Conservation (phyloP, 2,113 vertebrate genomes). For the Fukomys damarensis region DNA sequence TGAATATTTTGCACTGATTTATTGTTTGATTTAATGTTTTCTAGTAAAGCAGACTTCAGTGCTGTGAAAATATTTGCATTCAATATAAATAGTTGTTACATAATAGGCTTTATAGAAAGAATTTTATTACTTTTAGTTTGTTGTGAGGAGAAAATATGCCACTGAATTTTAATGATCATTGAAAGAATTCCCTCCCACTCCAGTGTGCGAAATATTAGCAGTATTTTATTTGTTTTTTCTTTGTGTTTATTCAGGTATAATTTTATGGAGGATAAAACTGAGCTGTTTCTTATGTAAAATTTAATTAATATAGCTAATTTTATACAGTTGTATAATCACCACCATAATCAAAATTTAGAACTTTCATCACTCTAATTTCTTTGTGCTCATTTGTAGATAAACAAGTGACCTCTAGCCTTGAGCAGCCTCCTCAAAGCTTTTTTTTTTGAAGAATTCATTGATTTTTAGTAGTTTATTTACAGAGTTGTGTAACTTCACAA, state of each 20-base stretch:
- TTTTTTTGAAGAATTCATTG: neutral
- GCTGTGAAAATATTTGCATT: slow-evolving; percentile 15
- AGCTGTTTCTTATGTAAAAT: neutral
- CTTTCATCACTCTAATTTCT: neutral
- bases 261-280: neutral
- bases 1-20: neutral
- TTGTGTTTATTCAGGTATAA: neutral
- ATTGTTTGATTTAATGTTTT: slow-evolving; percentile 27
- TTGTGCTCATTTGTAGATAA: neutral
- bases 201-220: neutral
- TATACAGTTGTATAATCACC: neutral
- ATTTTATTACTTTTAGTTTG: neutral
- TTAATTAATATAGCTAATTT: slow-evolving; percentile 34
- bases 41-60: neutral
- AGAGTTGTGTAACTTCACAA: neutral
- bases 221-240: slow-evolving; percentile 7
- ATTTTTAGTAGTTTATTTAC: neutral
- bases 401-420: neutral
- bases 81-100: slow-evolving; percentile 31
- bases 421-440: neutral
- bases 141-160: neutral
- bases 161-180: slow-evolving; percentile 31
- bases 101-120: neutral
- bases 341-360: neutral
- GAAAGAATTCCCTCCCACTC: neutral